Percentiles rank a stretch among this genome's conserved stretches.
Evolutionary conservation across 2,113 vertebrate species (phyloP).

Genomic region (Strix uralensis): DNA sequence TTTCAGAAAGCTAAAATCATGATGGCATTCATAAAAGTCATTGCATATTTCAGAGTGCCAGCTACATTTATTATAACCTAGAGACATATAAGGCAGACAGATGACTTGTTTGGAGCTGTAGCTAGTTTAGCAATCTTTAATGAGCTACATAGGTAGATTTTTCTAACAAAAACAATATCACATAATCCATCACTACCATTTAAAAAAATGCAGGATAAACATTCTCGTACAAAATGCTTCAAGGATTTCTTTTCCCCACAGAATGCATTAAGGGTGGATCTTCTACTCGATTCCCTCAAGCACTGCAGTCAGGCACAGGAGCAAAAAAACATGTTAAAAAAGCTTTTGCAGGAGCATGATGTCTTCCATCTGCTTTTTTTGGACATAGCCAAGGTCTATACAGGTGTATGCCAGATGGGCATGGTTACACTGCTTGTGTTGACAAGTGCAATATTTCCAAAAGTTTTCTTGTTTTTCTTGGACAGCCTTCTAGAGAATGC

Average conservation of each 20-base stretch:
- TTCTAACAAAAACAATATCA: not conserved
- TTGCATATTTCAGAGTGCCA: not conserved
- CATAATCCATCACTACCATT: not conserved
- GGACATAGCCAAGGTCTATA: not conserved
- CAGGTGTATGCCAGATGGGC: slow-evolving; percentile 66
- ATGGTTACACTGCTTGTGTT: slow-evolving; percentile 20
- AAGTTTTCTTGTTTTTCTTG: slow-evolving; percentile 50
- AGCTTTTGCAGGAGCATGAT: not conserved
- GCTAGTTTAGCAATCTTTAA: not conserved
- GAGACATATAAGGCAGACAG: not conserved
- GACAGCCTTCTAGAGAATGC: slow-evolving; percentile 26
- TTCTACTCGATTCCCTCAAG: not conserved
- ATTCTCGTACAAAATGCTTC: not conserved
- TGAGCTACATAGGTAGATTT: not conserved
- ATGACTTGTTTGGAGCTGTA: not conserved
- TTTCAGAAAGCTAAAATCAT: not conserved
- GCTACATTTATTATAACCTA: not conserved
- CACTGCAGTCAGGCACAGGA: not conserved
- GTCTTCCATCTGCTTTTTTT: not conserved
- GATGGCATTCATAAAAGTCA: not conserved
- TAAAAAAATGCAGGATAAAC: not conserved
- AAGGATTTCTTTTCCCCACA: not conserved
- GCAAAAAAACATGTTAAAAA: not conserved
- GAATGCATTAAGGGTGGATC: not conserved
- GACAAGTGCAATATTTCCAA: slow-evolving; percentile 36